These are phyloP conservation scores for Argyrosomus japonicus DNA, from an alignment of 2,113 vertebrate species.

Conservation along the genomic window DNA sequence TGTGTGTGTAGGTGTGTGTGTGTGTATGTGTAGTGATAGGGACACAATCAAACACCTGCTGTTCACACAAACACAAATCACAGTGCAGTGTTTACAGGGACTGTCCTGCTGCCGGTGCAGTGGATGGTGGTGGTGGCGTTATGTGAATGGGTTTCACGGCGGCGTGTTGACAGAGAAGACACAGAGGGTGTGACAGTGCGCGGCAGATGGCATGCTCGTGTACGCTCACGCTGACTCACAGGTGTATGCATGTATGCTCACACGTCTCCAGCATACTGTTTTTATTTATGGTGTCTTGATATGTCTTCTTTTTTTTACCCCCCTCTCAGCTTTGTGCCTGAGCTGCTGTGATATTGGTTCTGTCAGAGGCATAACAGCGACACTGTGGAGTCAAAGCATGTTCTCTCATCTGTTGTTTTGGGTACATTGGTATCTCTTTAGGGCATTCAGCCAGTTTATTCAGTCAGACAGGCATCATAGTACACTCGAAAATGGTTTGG, in stretches of 20 bases:
- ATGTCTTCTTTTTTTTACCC: not conserved
- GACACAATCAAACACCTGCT: constrained; percentile 70
- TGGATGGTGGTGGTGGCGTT: not conserved
- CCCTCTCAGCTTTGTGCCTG: not conserved
- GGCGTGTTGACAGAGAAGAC: constrained; percentile 39
- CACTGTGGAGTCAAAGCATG: too few relatives aligned
- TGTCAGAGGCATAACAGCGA: not conserved
- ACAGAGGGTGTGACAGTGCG: constrained; percentile 22
- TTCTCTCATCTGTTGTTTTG: too few relatives aligned
- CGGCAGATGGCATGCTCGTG: not conserved
- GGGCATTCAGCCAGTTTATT: too few relatives aligned
- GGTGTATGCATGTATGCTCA: not conserved
- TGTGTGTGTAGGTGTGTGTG: constrained; percentile 22
- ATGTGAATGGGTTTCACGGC: constrained; percentile 32
- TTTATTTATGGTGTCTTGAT: constrained; percentile 2
- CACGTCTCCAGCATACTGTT: not conserved
- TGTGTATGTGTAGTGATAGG: not conserved
- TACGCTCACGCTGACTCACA: constrained; percentile 15
- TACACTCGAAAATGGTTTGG: not conserved
- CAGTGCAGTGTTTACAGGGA: constrained; percentile 49
- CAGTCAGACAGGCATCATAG: not conserved
- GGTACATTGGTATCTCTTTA: too few relatives aligned
- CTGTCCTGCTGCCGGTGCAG: constrained; percentile 27
- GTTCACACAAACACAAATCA: constrained; percentile 60
- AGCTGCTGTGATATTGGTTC: constrained; percentile 23